Evolutionary conservation across 2,113 vertebrate genomes (phyloP).

Genomic region (Columba janthina): DNA sequence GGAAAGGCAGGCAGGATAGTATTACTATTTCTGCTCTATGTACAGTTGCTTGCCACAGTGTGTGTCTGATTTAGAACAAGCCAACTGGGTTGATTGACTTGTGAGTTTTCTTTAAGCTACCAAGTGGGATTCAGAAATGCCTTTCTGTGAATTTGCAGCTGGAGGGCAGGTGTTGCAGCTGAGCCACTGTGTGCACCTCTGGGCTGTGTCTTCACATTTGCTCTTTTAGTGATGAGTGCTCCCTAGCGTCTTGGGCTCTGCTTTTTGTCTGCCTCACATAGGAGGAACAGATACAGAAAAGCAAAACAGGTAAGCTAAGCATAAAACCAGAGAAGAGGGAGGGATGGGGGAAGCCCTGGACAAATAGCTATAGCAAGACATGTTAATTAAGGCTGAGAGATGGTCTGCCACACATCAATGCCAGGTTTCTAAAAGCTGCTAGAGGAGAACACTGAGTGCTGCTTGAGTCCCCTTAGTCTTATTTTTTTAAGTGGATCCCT

Average conservation of each 20-base stretch:
- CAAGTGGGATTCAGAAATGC: not conserved
- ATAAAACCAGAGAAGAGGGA: not conserved
- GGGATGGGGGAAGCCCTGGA: not conserved
- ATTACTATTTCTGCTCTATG: accelerated
- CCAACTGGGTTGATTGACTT: not conserved
- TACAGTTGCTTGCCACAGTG: not conserved
- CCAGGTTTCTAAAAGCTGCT: not conserved
- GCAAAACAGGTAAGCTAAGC: not conserved
- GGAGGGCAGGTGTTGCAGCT: not conserved
- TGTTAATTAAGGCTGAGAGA: not conserved
- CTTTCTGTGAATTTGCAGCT: not conserved
- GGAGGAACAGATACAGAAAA: not conserved
- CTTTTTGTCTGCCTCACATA: not conserved
- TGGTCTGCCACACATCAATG: not conserved
- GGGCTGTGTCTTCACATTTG: not conserved
- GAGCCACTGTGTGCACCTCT: not conserved
- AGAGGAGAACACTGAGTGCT: not conserved
- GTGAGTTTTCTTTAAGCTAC: not conserved
- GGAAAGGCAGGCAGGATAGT: not conserved
- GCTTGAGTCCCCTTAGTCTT: not conserved
- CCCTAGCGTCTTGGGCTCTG: not conserved
- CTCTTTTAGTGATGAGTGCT: not conserved
- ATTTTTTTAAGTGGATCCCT: not conserved
- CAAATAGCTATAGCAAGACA: not conserved
- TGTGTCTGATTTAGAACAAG: not conserved